These are phyloP conservation scores for Procapra przewalskii DNA, from an alignment of 2,113 vertebrate genomes.

Conservation along the genomic window DNA sequence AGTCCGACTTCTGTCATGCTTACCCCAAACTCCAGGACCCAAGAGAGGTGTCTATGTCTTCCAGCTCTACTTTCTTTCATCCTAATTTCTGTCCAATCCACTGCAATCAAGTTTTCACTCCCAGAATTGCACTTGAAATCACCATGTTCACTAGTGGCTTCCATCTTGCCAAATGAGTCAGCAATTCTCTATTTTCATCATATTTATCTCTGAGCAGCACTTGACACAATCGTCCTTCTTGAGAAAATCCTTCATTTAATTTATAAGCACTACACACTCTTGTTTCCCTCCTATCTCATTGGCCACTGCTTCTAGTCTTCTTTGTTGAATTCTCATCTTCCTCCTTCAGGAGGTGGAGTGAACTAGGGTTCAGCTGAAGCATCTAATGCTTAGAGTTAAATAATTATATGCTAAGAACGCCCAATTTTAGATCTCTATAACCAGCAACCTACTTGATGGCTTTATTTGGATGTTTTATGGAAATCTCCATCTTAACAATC, in stretches of 20 bases:
- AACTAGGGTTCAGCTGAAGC: background rate
- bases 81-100: background rate
- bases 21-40: background rate
- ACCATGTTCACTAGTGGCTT: background rate
- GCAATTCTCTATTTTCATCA: background rate
- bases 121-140: background rate
- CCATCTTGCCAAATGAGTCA: background rate
- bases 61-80: background rate
- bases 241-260: background rate
- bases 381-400: background rate
- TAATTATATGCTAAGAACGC: background rate
- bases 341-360: background rate
- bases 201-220: background rate
- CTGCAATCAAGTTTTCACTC: background rate
- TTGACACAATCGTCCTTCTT: background rate
- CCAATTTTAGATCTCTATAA: background rate
- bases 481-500: background rate
- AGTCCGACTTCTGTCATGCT: background rate
- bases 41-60: background rate
- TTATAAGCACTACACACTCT: background rate
- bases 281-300: background rate
- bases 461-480: slow-evolving; percentile 9
- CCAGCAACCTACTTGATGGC: background rate
- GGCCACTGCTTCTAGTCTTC: background rate
- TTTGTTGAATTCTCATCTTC: background rate